These are phyloP conservation scores for Telmatherina bonti DNA, from an alignment of 2,797 vertebrate species.

Conservation along the genomic window DNA sequence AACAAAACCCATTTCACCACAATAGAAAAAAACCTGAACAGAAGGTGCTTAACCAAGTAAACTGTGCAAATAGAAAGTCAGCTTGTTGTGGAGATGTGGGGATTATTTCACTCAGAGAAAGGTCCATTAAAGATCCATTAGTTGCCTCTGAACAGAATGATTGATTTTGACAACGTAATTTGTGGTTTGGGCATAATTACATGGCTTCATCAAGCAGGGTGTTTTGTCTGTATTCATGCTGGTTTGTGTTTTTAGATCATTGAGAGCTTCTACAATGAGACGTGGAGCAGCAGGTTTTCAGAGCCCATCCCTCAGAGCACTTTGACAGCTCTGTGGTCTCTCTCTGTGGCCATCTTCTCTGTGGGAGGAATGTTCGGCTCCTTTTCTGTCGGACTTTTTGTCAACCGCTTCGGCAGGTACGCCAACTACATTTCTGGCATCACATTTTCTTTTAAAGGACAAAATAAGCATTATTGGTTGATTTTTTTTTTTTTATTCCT, in stretches of 20 bases:
- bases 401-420: slow-evolving; percentile 94
- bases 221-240: background rate
- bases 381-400: slow-evolving; percentile 94
- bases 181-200: too few species aligned
- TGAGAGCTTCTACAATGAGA: slow-evolving; percentile 92
- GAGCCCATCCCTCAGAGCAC: slow-evolving; percentile 78
- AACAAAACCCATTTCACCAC: too few species aligned
- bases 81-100: too few species aligned
- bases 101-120: too few species aligned
- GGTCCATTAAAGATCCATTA: too few species aligned
- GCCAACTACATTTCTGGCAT: background rate
- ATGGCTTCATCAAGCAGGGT: too few species aligned
- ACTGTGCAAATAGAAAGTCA: too few species aligned
- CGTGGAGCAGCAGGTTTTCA: slow-evolving; percentile 85
- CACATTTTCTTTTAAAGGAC: background rate
- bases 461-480: background rate
- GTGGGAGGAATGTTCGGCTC: slow-evolving; percentile 95
- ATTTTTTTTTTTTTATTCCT: background rate
- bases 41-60: too few species aligned
- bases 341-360: slow-evolving; percentile 95
- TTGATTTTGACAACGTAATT: too few species aligned
- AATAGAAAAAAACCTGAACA: too few species aligned
- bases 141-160: too few species aligned
- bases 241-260: slow-evolving; percentile 85
- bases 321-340: slow-evolving; percentile 92